Conservation (phyloP, 2,113 vertebrate species). For the Fregata magnificens region DNA sequence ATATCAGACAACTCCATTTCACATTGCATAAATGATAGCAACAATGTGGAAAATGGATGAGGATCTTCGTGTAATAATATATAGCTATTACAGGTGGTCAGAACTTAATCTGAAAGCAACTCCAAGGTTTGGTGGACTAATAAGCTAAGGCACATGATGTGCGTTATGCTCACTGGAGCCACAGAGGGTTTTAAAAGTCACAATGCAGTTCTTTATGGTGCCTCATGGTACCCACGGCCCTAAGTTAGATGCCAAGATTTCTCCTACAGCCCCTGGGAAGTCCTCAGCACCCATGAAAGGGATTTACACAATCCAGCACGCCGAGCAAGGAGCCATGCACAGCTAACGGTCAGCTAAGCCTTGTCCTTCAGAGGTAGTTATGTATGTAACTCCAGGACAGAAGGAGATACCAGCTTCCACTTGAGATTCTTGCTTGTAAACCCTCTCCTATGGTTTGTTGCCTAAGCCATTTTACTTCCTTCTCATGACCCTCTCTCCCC, state of each 20-base stretch:
- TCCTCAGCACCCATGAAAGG: not conserved
- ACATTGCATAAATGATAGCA: not conserved
- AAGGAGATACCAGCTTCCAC: not conserved
- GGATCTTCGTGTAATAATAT: not conserved
- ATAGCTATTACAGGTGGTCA: not conserved
- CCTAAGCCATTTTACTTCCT: not conserved
- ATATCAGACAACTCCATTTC: not conserved
- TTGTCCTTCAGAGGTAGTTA: not conserved
- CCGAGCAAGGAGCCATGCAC: not conserved
- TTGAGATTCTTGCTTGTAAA: not conserved
- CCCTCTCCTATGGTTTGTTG: not conserved
- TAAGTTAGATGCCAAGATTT: not conserved
- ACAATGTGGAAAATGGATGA: not conserved
- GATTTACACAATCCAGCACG: not conserved
- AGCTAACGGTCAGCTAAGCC: not conserved
- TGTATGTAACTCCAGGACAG: not conserved
- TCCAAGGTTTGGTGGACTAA: not conserved
- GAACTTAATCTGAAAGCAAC: not conserved
- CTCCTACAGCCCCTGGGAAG: not conserved
- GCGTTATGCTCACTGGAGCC: not conserved
- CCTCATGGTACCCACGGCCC: not conserved
- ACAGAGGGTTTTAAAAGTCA: not conserved
- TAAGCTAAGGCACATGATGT: conserved; percentile 3
- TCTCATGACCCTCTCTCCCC: not conserved
- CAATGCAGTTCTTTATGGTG: not conserved